Evolutionary conservation across 1,140 invertebrate genomes (phyloP).

Genomic region (Coboldia fuscipes): DNA sequence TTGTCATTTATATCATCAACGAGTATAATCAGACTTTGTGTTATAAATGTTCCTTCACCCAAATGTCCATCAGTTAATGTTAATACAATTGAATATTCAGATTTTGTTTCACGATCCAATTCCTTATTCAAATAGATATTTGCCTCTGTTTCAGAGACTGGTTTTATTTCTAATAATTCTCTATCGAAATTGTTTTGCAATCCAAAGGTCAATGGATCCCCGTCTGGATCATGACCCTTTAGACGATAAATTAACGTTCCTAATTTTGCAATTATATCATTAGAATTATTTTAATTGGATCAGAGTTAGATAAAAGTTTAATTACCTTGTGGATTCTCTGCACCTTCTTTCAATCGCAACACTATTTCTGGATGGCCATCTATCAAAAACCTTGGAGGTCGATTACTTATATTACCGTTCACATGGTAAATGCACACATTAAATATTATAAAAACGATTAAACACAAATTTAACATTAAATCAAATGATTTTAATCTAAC

Average conservation of each 20-base stretch:
- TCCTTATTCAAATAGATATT: constrained; percentile 72
- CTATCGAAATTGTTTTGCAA: constrained; percentile 54
- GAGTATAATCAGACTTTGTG: constrained; percentile 66
- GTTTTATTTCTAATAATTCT: constrained; percentile 68
- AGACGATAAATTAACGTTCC: constrained; percentile 67
- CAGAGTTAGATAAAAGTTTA: constrained; percentile 4
- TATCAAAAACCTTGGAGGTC: constrained; percentile 61
- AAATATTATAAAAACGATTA: neutral
- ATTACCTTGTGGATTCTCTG: constrained; percentile 67
- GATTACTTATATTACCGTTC: constrained; percentile 35
- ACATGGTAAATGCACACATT: neutral
- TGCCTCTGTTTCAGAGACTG: constrained; percentile 55
- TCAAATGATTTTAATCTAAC: neutral
- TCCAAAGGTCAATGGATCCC: constrained; percentile 64
- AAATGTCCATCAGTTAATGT: constrained; percentile 75
- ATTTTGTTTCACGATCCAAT: constrained; percentile 70
- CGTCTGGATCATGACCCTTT: constrained; percentile 62
- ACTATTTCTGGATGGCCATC: constrained; percentile 78
- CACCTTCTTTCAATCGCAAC: constrained; percentile 64
- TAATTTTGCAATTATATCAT: constrained; percentile 11
- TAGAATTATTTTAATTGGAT: neutral
- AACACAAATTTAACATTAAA: neutral
- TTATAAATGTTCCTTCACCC: constrained; percentile 72
- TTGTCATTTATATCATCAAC: constrained; percentile 88
- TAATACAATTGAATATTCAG: constrained; percentile 72